Base-by-base conservation (phyloP, 2,113 vertebrate genomes). In the Boulengerochromis microlepis region DNA sequence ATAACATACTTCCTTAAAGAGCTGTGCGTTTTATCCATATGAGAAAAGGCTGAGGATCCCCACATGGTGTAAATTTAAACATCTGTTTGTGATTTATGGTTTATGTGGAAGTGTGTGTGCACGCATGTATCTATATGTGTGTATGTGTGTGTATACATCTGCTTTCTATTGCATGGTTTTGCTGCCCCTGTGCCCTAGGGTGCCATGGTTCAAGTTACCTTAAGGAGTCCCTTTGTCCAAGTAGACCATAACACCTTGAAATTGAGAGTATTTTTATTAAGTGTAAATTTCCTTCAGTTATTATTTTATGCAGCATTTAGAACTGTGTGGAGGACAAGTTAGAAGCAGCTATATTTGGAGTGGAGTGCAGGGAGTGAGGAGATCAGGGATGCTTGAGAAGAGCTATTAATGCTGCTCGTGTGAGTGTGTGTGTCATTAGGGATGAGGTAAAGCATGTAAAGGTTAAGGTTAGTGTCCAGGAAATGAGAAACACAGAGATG, bases 121-220 rank as follows among this genome's bases (percentile, higher is more conserved):
- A 16, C 6, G 8, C 8, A 13, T 59, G 6, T 76, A 42, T 78
- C 38, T 86, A 38, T 57, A 12, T 82, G 81, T 52, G 19, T 82
- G 81, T 56, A 8, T 80, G 57, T 66, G 53, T 57, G 80, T 83
- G 80, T 31, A 40, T 24, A 93, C 96, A 96, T 96, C 94, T 96
- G 95, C 84, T 95, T 96, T 91, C 64, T 80, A 86, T 95, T 26
- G 35, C 76, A 80, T 81, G 85, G 69, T 87, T 93, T 83, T 84
- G 84, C 53, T 88, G 89, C 86, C 88, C 56, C 56, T 86, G 57
- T 83, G 87, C 89, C 89, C 88, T 82, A 31, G 76, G 89, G 84
- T 85, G 84, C 56, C 54, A 24, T 52, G 91, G 92, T 81, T 95
- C 80, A 91, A 83, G 87, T 95, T 94, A 94, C 90, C 71, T 83